Base-by-base conservation (phyloP, 2,888 invertebrate genomes). In the Melitaea athalia region DNA sequence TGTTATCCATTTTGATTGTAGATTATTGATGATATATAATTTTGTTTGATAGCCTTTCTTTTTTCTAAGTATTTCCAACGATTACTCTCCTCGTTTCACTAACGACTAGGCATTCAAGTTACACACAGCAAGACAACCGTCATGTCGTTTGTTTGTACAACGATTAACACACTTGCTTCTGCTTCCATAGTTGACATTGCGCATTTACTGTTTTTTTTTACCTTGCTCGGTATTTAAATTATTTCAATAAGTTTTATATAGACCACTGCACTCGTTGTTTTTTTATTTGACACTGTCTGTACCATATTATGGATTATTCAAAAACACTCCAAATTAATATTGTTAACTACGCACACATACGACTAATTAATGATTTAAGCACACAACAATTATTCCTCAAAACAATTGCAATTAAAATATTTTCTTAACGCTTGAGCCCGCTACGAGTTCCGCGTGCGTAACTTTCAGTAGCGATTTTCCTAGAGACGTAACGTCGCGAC, bases 141-240 rank as follows among this genome's bases (percentile, higher is more conserved):
- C 82, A 82, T 88, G 84, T 84, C 85, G 80, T 80, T 75, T 92
- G 87, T 92, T 92, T 91, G 89, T 80, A 81, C 77, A 85, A 79
- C 85, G 92, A 91, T 92, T 92, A 92, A 81, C 91, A 87, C 80
- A 76, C 81, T 86, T 83, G 86, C 86, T 83, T 85, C 85, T 83
- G 85, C 85, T 83, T 74, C 83, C 83, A 85, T 86, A 88, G 88
- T 89, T 87, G 87, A 89, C 91, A 91, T 90, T 89, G 86, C 88
- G 84, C 88, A 88, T 89, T 88, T 85, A 86, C 84, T 77, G 86
- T 24, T 24, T 86, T 88, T 86, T 86, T 84, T 83, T 88, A 88
- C 88, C 87, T 90, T 88, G 76, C 76, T 71, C 70, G 69, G 76
- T 75, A 80, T 79, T 78, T 76, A 84, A 87, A 88, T 86, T 84